Evolutionary conservation across 1,140 invertebrate genomes (phyloP).

Genomic region (Drosophila parabipectinata): DNA sequence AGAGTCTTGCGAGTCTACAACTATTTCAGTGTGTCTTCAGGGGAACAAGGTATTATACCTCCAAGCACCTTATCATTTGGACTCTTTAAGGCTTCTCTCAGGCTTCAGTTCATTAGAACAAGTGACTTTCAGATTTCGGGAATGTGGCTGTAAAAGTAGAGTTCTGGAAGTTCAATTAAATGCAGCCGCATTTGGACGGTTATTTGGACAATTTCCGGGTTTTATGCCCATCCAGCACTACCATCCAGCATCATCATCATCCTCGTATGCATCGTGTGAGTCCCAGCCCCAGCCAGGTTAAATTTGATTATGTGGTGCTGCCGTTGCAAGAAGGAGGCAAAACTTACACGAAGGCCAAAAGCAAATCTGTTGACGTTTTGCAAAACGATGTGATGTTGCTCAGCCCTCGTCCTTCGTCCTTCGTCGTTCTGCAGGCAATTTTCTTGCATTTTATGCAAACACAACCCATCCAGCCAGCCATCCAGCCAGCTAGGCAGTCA

Average conservation of each 20-base stretch:
- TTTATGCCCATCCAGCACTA: slow-evolving; percentile 1
- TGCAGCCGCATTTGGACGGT: slow-evolving; percentile 36
- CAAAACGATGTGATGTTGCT: slow-evolving; percentile 46
- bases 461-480: slow-evolving; percentile 15
- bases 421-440: slow-evolving; percentile 48
- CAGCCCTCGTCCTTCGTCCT: not conserved
- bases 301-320: slow-evolving; percentile 71
- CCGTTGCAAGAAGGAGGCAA: slow-evolving; percentile 12
- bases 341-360: slow-evolving; percentile 33
- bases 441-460: slow-evolving; percentile 73
- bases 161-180: slow-evolving; percentile 64
- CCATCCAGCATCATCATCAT: slow-evolving; percentile 15
- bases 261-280: not conserved
- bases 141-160: slow-evolving; percentile 4
- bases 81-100: not conserved
- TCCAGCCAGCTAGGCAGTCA: not conserved
- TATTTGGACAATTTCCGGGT: slow-evolving; percentile 8
- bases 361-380: slow-evolving; percentile 67
- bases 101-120: slow-evolving; percentile 24
- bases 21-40: not conserved
- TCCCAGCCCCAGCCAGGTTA: slow-evolving; percentile 60
- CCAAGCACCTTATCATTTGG: not conserved
- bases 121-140: not conserved
- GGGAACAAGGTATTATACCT: no score
- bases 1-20: slow-evolving; percentile 7